phyloP scores from a whole-genome alignment of 2,888 invertebrate species.

The Alentia gelatinosa region DNA sequence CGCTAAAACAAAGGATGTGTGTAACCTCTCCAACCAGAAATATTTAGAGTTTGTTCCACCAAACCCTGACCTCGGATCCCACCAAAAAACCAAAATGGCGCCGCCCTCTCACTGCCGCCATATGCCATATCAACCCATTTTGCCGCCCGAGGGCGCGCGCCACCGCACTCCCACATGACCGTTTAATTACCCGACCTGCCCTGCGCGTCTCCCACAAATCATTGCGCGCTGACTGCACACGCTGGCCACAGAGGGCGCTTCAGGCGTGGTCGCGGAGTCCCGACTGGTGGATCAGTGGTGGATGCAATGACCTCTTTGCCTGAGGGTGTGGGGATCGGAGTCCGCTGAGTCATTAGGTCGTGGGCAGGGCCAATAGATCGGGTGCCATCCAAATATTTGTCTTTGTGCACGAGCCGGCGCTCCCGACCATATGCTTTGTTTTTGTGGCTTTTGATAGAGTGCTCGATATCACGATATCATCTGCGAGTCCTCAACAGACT shows the following conservation, averaged over 20 bases:
- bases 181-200: constrained; percentile 26
- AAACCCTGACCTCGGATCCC: background rate
- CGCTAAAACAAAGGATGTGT: too few relatives aligned
- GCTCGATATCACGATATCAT: background rate
- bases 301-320: background rate
- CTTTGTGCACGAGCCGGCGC: background rate
- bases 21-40: too few relatives aligned
- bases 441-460: background rate
- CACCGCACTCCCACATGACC: background rate
- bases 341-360: background rate
- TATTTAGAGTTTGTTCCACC: too few relatives aligned
- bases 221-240: background rate
- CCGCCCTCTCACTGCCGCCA: background rate
- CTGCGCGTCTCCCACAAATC: constrained; percentile 23
- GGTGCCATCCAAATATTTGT: background rate
- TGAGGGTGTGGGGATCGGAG: background rate
- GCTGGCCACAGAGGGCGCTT: background rate
- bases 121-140: background rate
- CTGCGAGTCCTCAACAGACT: background rate
- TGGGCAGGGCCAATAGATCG: background rate
- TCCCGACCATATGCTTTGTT: background rate
- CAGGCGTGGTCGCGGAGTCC: background rate
- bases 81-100: background rate
- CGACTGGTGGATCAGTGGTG: background rate
- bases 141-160: background rate